These are phyloP conservation scores for Congeria kusceri DNA, from an alignment of 2,888 invertebrate species.

Conservation along the genomic window DNA sequence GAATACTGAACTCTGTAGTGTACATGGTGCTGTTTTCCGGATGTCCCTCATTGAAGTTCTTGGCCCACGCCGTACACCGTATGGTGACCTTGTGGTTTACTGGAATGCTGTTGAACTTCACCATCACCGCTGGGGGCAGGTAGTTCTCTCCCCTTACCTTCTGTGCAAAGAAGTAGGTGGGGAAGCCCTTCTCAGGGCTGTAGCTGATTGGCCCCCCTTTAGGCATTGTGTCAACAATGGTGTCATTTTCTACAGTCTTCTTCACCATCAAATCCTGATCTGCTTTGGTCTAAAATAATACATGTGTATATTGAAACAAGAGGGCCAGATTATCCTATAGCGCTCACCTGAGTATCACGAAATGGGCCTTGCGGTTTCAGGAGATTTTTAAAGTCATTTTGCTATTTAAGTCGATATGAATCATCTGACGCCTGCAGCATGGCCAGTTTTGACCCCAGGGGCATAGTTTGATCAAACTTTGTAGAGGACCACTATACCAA, in stretches of 20 bases:
- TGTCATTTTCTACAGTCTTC: constrained; percentile 6
- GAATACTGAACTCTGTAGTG: constrained; percentile 55
- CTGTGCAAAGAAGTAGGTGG: constrained; percentile 58
- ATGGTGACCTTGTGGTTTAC: constrained; percentile 52
- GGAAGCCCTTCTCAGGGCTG: constrained; percentile 64
- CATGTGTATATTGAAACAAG: too few relatives aligned
- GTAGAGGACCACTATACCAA: too few relatives aligned
- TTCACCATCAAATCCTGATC: too few relatives aligned
- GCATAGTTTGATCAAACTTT: too few relatives aligned
- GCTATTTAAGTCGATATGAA: too few relatives aligned
- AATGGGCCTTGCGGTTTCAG: too few relatives aligned
- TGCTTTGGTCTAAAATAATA: too few relatives aligned
- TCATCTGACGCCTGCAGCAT: too few relatives aligned
- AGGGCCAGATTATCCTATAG: too few relatives aligned
- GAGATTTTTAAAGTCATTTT: too few relatives aligned
- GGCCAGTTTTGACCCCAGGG: too few relatives aligned
- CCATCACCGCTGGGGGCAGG: constrained; percentile 69
- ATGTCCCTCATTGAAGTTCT: constrained; percentile 63
- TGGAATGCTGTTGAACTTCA: constrained; percentile 64
- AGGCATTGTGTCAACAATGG: constrained; percentile 13
- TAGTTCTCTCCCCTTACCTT: constrained; percentile 38
- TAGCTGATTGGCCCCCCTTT: constrained; percentile 44
- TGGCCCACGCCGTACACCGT: constrained; percentile 69
- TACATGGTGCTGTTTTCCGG: constrained; percentile 57
- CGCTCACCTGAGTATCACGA: too few relatives aligned